Evolutionary conservation across 1,140 invertebrate genomes (phyloP).

Genomic region (Bombus terrestris): DNA sequence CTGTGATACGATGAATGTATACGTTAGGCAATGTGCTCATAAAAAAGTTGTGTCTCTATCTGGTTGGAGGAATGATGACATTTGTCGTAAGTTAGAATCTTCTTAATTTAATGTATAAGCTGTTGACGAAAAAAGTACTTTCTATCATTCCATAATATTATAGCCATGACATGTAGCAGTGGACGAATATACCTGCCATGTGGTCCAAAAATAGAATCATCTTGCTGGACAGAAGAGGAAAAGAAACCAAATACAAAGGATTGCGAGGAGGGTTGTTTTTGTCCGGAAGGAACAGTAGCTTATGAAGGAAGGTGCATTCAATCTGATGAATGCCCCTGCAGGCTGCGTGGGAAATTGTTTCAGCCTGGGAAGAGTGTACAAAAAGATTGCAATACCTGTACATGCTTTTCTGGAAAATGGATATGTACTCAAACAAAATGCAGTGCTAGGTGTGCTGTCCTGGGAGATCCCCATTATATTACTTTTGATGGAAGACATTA

Average conservation of each 20-base stretch:
- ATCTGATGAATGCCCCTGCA: slow-evolving; percentile 89
- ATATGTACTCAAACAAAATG: slow-evolving; percentile 89
- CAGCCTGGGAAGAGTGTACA: slow-evolving; percentile 87
- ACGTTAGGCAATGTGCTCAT: slow-evolving; percentile 89
- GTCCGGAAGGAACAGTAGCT: slow-evolving; percentile 88
- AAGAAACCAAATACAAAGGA: slow-evolving; percentile 71
- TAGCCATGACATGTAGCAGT: slow-evolving; percentile 87
- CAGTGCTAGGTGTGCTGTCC: slow-evolving; percentile 88
- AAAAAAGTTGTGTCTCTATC: slow-evolving; percentile 85
- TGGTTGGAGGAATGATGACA: slow-evolving; percentile 88
- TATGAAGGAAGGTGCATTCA: slow-evolving; percentile 89
- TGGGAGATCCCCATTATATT: slow-evolving; percentile 95
- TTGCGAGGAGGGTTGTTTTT: slow-evolving; percentile 94
- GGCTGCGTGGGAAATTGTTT: slow-evolving; percentile 89
- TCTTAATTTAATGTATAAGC: not conserved
- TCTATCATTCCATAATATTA: slow-evolving; percentile 53
- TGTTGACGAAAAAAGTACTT: not conserved
- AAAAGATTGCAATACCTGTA: slow-evolving; percentile 93
- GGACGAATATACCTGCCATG: slow-evolving; percentile 89
- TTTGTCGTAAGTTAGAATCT: slow-evolving; percentile 88
- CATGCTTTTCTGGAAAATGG: slow-evolving; percentile 89
- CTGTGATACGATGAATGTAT: slow-evolving; percentile 90
- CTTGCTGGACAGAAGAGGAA: slow-evolving; percentile 81
- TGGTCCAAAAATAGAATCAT: slow-evolving; percentile 84
- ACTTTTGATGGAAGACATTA: slow-evolving; percentile 94